These are phyloP conservation scores for Zapornia atra DNA, from an alignment of 2,113 vertebrate genomes.

Conservation along the genomic window DNA sequence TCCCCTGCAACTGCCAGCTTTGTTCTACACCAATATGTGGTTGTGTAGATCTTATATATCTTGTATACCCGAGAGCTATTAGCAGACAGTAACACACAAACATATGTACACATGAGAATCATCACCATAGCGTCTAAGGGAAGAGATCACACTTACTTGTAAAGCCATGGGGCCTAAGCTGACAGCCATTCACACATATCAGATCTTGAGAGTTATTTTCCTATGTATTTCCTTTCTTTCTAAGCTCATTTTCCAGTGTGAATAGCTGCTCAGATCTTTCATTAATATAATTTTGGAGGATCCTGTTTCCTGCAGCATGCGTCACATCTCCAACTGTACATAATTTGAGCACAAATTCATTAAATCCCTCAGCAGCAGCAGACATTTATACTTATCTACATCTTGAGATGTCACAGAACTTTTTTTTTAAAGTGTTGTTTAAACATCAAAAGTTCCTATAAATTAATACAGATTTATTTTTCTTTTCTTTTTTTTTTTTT, in stretches of 20 bases:
- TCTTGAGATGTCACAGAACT: not conserved
- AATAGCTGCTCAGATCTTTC: not conserved
- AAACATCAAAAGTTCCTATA: not conserved
- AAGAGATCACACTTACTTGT: not conserved
- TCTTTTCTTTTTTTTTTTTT: no score
- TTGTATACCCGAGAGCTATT: not conserved
- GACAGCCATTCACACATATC: not conserved
- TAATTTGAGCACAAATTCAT: not conserved
- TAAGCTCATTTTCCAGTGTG: not conserved
- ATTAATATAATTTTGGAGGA: not conserved
- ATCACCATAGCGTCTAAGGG: not conserved
- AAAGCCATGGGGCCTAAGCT: not conserved
- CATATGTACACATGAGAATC: not conserved
- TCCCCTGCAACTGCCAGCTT: not conserved
- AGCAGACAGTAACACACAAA: not conserved
- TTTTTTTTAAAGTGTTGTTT: not conserved
- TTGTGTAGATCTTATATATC: not conserved
- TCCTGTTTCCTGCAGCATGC: not conserved
- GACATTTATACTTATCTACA: not conserved
- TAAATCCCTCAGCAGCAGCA: not conserved
- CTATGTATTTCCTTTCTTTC: not conserved
- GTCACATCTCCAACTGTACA: not conserved
- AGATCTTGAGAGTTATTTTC: accelerated
- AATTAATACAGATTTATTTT: not conserved
- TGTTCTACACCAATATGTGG: not conserved